phyloP scores from a whole-genome alignment of 2,113 vertebrate genomes.

The Verasper variegatus region DNA sequence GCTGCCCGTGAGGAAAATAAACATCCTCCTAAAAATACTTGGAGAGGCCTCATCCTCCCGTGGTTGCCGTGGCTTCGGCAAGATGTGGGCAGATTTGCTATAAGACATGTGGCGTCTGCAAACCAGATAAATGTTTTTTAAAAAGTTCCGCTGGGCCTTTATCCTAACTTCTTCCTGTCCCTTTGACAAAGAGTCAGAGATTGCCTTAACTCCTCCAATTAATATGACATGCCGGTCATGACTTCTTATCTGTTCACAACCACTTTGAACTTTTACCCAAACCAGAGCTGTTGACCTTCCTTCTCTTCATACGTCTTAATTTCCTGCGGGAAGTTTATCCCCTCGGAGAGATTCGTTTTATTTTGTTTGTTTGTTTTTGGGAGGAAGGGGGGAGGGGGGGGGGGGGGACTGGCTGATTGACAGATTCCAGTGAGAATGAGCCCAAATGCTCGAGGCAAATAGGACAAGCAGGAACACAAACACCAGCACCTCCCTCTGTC shows the following conservation, averaged over 20 bases:
- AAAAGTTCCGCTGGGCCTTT: no score
- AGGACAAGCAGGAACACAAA: slow-evolving; percentile 46
- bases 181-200: slow-evolving; percentile 12
- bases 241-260: slow-evolving; percentile 52
- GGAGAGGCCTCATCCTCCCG: slow-evolving; percentile 37
- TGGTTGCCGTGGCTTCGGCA: slow-evolving; percentile 44
- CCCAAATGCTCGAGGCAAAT: slow-evolving; percentile 50
- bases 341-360: slow-evolving; percentile 12
- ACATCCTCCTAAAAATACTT: slow-evolving; percentile 75
- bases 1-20: slow-evolving; percentile 55
- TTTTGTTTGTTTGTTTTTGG: not conserved
- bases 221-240: slow-evolving; percentile 57
- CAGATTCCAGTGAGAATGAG: slow-evolving; percentile 49
- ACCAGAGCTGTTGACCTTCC: slow-evolving; percentile 33
- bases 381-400: no score
- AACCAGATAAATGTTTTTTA: not conserved
- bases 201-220: slow-evolving; percentile 63
- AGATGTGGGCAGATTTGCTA: slow-evolving; percentile 60
- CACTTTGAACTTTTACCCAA: slow-evolving; percentile 55
- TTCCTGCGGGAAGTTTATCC: slow-evolving; percentile 28
- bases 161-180: no score
- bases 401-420: slow-evolving; percentile 49
- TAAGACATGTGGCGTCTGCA: slow-evolving; percentile 9
- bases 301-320: slow-evolving; percentile 57
- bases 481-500: slow-evolving; percentile 16